These are phyloP conservation scores for Penaeus vannamei DNA, from an alignment of 1,140 invertebrate genomes.

Conservation along the genomic window DNA sequence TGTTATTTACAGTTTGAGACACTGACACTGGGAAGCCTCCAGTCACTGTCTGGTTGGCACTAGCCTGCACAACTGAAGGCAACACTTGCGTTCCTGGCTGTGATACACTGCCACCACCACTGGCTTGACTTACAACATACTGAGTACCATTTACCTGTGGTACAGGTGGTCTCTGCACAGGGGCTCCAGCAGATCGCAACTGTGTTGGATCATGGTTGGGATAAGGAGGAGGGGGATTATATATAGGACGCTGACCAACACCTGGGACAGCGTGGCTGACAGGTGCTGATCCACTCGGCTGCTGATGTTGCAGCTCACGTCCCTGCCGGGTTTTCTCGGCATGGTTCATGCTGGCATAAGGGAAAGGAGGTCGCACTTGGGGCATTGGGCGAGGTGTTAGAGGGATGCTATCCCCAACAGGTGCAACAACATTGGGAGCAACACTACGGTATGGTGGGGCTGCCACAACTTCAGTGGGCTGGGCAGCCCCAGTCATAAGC, in stretches of 20 bases:
- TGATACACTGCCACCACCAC: conserved; percentile 22
- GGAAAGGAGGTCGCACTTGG: conserved; percentile 76
- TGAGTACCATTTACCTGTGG: conserved; percentile 57
- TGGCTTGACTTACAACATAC: conserved; percentile 42
- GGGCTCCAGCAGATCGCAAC: conserved; percentile 49
- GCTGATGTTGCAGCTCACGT: conserved; percentile 59
- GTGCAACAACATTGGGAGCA: conserved; percentile 72
- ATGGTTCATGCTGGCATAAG: conserved; percentile 92
- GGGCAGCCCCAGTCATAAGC: conserved; percentile 68
- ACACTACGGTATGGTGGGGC: conserved; percentile 70
- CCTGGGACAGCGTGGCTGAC: conserved; percentile 55
- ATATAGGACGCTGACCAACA: conserved; percentile 37
- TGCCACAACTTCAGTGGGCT: conserved; percentile 67
- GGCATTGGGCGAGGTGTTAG: conserved; percentile 67
- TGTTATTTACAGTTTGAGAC: conserved; percentile 42
- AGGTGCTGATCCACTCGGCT: conserved; percentile 59
- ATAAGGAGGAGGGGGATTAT: conserved; percentile 58
- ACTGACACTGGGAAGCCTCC: conserved; percentile 54
- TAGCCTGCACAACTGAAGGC: conserved; percentile 53
- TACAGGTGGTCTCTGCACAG: conserved; percentile 42
- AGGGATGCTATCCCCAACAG: conserved; percentile 70
- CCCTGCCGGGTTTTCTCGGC: conserved; percentile 77
- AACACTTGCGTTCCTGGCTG: conserved; percentile 43
- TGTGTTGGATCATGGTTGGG: conserved; percentile 65
- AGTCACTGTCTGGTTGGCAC: conserved; percentile 46